A percentile compares a stretch with the other conserved stretches of the same genome.
phyloP scores from a whole-genome alignment of 2,888 invertebrate genomes.

The Cheilosia vulpina region DNA sequence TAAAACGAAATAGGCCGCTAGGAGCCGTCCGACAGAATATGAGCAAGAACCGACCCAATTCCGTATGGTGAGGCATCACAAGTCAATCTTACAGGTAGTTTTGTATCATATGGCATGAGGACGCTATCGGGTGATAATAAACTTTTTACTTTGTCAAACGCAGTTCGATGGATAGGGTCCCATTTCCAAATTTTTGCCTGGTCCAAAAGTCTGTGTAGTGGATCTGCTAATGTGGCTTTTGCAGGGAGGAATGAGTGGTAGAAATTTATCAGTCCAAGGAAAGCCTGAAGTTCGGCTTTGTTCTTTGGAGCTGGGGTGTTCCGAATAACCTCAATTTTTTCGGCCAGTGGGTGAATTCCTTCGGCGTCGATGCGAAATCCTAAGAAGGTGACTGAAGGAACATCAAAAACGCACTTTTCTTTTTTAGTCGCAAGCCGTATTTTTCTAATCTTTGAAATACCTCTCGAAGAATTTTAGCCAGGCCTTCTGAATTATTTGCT shows the following conservation, averaged over 20 bases:
- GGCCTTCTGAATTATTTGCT: slow-evolving; percentile 50
- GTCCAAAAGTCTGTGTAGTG: too few relatives aligned
- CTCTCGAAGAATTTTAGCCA: slow-evolving; percentile 23
- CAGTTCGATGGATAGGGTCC: too few relatives aligned
- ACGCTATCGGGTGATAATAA: too few relatives aligned
- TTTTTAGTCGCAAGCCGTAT: neutral
- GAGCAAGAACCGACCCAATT: slow-evolving; percentile 48
- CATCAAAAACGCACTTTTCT: slow-evolving; percentile 48
- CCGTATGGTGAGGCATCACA: slow-evolving; percentile 60
- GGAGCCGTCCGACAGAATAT: slow-evolving; percentile 17
- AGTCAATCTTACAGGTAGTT: slow-evolving; percentile 27
- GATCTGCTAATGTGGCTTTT: too few relatives aligned
- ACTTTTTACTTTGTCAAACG: too few relatives aligned
- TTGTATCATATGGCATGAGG: slow-evolving; percentile 10
- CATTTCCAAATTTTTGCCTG: too few relatives aligned
- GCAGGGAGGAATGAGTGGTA: too few relatives aligned
- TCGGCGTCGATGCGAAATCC: slow-evolving; percentile 59
- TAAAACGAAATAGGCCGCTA: slow-evolving; percentile 43
- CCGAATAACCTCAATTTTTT: too few relatives aligned
- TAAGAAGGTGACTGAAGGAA: slow-evolving; percentile 48
- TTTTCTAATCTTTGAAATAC: slow-evolving; percentile 30
- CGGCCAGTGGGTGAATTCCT: slow-evolving; percentile 29
- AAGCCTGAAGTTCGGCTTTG: too few relatives aligned
- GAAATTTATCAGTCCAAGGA: too few relatives aligned
- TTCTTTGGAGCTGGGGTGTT: too few relatives aligned